Base-by-base conservation (phyloP, 2,113 vertebrate species). In the Callospermophilus lateralis region DNA sequence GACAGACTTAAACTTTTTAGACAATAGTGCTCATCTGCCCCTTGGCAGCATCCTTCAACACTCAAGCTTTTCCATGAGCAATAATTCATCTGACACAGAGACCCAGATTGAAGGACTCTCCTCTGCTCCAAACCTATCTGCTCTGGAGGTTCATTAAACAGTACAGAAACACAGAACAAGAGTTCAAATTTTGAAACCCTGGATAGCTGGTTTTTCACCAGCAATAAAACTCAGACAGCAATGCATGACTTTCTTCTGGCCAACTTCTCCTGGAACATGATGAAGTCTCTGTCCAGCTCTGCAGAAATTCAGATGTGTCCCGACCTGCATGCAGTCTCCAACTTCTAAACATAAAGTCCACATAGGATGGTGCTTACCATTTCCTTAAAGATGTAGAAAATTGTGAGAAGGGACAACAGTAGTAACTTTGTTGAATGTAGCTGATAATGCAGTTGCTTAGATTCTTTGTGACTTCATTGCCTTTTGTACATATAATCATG, bases 261-360 rank as follows among this genome's bases (percentile, higher is more conserved):
- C 0, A 99, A 99, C 96, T 95, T 99, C 95, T 99, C 99, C 83
- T 99, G 99, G 99, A 99, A 99, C 95, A 98, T 98, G 0, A 99
- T 99, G 99, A 99, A 99, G 96, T 99, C 99, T 68, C 99, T 99
- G 98, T 99, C 99, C 98, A 99, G 99, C 96, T 99, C 99, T 0
- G 99, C 99, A n/a, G 99, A 99, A 98, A 99, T 99, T 2, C 99
- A 99, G 98, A 99, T 99, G 0, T 99, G 99, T 95, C 98, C 99
- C 72, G 99, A 99, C 98, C 98, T 99, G 28, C 99, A 98, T 94
- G 8, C 99, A 85, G 93, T 99, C 99, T 98, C 99, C 99, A 90
- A 98, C 98, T 97, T 98, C 99, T 12, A 98, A 99, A 89, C 99
- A 99, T 93, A 93, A 98, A 93, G 98, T 98, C 97, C 98, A 96